Percentiles rank a stretch among this genome's conserved stretches.
Evolutionary conservation across 1,140 invertebrate species (phyloP).

Genomic region (Drosophila pachea): DNA sequence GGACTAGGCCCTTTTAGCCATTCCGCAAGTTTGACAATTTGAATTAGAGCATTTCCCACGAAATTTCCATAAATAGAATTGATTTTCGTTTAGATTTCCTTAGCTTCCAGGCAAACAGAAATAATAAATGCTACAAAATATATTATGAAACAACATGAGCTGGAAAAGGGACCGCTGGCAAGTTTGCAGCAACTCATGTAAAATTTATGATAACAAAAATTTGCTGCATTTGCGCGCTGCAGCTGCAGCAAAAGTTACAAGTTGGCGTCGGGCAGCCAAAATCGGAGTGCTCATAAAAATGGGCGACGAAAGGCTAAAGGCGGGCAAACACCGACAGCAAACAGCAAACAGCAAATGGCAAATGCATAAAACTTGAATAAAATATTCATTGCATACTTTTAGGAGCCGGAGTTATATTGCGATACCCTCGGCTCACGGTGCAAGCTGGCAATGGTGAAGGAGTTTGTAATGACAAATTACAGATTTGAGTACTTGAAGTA

Average conservation of each 20-base stretch:
- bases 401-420: conserved; percentile 42
- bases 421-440: not conserved
- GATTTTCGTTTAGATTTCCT: too few relatives aligned
- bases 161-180: conserved; percentile 21
- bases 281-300: conserved; percentile 29
- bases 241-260: conserved; percentile 43
- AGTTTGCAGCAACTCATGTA: conserved; percentile 62
- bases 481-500: not conserved
- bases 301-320: conserved; percentile 11
- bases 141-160: conserved; percentile 41
- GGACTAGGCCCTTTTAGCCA: not conserved
- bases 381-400: conserved; percentile 68
- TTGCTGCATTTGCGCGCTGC: conserved; percentile 57
- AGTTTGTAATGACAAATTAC: not conserved
- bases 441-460: not conserved
- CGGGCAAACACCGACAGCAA: conserved; percentile 21
- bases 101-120: conserved; percentile 3
- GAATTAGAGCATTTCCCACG: too few relatives aligned
- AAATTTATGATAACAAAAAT: conserved; percentile 64
- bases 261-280: conserved; percentile 13
- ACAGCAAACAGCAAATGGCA: conserved; percentile 40
- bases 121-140: conserved; percentile 6
- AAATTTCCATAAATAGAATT: too few relatives aligned
- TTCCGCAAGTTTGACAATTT: too few relatives aligned
- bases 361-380: conserved; percentile 63